Evolutionary conservation across 2,797 vertebrate species (phyloP), one percentile per base, ranked within the genome.

Genomic region (Crax fasciolata): DNA sequence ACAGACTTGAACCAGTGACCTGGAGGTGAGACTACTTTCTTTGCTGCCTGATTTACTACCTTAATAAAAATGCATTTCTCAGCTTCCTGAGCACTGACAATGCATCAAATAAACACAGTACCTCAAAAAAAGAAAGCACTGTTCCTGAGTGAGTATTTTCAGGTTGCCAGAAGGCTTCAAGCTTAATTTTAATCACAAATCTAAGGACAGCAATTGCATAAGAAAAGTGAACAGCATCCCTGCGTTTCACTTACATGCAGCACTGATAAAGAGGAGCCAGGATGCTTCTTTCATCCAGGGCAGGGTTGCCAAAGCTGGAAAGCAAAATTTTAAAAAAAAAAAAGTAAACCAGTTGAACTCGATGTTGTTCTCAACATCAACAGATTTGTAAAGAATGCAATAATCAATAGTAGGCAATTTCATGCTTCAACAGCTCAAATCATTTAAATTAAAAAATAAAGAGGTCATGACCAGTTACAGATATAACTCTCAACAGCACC

Each of bases 231-330:
- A 43, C 24, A 65, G 54, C 39, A 85, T 17, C 23, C 49, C 68
- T 55, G 32, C 16, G 13, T 15, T 61, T 80, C 91, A 99, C 99
- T 99, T 98, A 99, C 99, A 99, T 99, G 99, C 99, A 99, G 90
- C 99, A 99, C 97, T 99, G 99, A 94, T 99, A 99, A 73, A 99
- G 98, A 25, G 99, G 99, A 54, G 99, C 99, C 18, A 99, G 98
- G 95, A 99, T 99, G 95, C 99, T 99, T 98, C 99, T 98, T 97
- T 99, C 99, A 91, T 99, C 99, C 96, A 99, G 93, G 35, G 98
- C 98, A 21, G 99, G 98, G 75, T 99, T 99, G 86, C 99, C 99
- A 96, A 99, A 99, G 97, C 99, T 99, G 98, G 91, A 98, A 98
- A 90, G 73, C 30, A 97, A 97, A 96, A 73, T 35, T 35, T 43